Conservation (phyloP, 1,140 invertebrate genomes). For the Ooceraea biroi region DNA sequence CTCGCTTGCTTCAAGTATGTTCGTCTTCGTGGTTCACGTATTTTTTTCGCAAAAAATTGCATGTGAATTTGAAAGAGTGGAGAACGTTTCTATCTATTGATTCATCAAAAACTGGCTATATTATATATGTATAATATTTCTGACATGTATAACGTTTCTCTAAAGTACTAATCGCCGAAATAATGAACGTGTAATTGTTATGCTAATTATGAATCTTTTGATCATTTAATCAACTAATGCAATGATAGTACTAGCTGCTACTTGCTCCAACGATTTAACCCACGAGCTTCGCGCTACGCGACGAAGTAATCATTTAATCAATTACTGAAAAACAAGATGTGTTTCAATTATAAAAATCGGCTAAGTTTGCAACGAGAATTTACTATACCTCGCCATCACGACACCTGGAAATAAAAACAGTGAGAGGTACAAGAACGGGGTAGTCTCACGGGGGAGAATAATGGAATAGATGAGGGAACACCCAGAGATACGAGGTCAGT, state of each 20-base stretch:
- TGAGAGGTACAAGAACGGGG: slow-evolving; percentile 58
- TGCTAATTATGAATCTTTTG: slow-evolving; percentile 11
- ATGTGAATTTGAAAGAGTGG: background rate
- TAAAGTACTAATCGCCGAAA: slow-evolving; percentile 57
- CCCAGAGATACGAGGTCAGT: slow-evolving; percentile 12
- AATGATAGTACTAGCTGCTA: slow-evolving; percentile 22
- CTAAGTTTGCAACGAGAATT: slow-evolving; percentile 51
- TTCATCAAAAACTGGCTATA: background rate
- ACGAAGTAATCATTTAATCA: slow-evolving; percentile 32
- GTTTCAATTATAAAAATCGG: background rate
- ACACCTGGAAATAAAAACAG: slow-evolving; percentile 76
- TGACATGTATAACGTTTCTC: slow-evolving; percentile 43
- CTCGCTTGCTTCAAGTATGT: slow-evolving; percentile 55
- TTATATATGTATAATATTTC: slow-evolving; percentile 36
- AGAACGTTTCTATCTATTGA: slow-evolving; percentile 27
- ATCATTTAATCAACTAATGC: slow-evolving; percentile 13
- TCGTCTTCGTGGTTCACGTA: slow-evolving; percentile 63
- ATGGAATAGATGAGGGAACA: slow-evolving; percentile 64
- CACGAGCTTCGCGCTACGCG: slow-evolving; percentile 29
- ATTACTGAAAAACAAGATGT: slow-evolving; percentile 45
- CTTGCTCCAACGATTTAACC: slow-evolving; percentile 18
- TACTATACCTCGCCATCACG: slow-evolving; percentile 58
- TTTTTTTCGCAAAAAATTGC: slow-evolving; percentile 46
- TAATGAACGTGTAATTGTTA: background rate
- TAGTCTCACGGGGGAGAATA: slow-evolving; percentile 52